Conservation (phyloP, 2,888 invertebrate genomes). For the Cylindroiulus punctatus region DNA sequence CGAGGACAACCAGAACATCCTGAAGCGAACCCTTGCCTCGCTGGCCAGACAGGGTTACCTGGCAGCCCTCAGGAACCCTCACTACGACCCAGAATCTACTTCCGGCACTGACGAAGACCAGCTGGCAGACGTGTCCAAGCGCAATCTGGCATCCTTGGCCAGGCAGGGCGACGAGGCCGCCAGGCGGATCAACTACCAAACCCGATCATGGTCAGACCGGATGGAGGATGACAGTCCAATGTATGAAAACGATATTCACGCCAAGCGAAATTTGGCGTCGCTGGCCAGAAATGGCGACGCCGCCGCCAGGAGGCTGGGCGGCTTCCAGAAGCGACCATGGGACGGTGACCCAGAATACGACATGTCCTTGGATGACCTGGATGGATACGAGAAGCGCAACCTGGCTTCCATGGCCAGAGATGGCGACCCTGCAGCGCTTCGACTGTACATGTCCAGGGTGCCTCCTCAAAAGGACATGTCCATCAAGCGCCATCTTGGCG, state of each 20-base stretch:
- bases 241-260: background rate
- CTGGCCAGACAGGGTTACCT: no score
- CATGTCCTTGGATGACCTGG: background rate
- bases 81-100: background rate
- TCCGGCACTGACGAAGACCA: background rate
- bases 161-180: slow-evolving; percentile 34
- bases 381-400: slow-evolving; percentile 46
- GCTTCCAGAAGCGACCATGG: background rate
- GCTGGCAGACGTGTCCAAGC: background rate
- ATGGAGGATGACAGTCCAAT: no score
- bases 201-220: background rate
- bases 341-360: background rate
- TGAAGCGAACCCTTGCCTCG: no score
- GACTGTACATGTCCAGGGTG: background rate
- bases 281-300: slow-evolving; percentile 36
- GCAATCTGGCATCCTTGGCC: slow-evolving; percentile 30
- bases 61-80: no score
- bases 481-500: slow-evolving; percentile 4
- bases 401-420: slow-evolving; percentile 37
- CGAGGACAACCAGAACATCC: no score
- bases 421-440: background rate
- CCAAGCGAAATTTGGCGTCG: slow-evolving; percentile 40
- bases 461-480: background rate
- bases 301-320: background rate
- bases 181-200: slow-evolving; percentile 39